A percentile compares a stretch with the other conserved stretches of the same genome.
phyloP scores from a whole-genome alignment of 2,797 vertebrate genomes.

The Acanthurus leucopareius region DNA sequence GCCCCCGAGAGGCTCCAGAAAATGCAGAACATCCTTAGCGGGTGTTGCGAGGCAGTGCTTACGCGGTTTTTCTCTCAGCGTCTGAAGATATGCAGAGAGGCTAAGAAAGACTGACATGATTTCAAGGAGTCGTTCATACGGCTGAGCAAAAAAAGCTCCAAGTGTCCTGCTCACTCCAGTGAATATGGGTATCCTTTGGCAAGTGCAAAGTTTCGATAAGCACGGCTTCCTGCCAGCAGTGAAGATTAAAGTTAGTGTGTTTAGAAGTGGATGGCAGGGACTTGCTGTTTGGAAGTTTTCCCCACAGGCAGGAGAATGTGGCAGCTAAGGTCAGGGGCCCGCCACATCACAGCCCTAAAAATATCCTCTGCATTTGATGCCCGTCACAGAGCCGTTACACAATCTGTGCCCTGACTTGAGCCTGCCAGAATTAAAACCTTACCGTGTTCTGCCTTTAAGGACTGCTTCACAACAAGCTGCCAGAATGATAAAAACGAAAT shows the following conservation, averaged over 20 bases:
- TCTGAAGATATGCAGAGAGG: slow-evolving; percentile 70
- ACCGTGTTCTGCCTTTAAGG: slow-evolving; percentile 68
- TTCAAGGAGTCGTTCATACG: slow-evolving; percentile 66
- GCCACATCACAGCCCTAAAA: slow-evolving; percentile 83
- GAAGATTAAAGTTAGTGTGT: slow-evolving; percentile 77
- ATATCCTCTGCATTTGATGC: slow-evolving; percentile 80
- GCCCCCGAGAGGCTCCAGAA: slow-evolving; percentile 61
- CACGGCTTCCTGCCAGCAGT: slow-evolving; percentile 74
- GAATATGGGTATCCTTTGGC: slow-evolving; percentile 77
- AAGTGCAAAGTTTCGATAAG: slow-evolving; percentile 77
- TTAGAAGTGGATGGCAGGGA: slow-evolving; percentile 73
- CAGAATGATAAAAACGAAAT: slow-evolving; percentile 53
- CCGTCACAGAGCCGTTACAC: slow-evolving; percentile 79
- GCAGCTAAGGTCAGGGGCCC: slow-evolving; percentile 78
- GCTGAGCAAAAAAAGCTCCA: slow-evolving; percentile 67
- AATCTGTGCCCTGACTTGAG: slow-evolving; percentile 73
- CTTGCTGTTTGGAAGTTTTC: slow-evolving; percentile 72
- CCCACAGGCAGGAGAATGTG: slow-evolving; percentile 68
- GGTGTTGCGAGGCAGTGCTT: slow-evolving; percentile 63
- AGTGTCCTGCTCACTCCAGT: slow-evolving; percentile 71
- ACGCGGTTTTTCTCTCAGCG: slow-evolving; percentile 54
- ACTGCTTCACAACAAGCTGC: slow-evolving; percentile 66
- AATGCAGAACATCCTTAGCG: slow-evolving; percentile 74
- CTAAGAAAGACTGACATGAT: slow-evolving; percentile 73
- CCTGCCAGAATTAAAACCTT: slow-evolving; percentile 71